These are phyloP conservation scores for Trachymyrmex cornetzi DNA, from an alignment of 1,140 invertebrate genomes.

Conservation along the genomic window DNA sequence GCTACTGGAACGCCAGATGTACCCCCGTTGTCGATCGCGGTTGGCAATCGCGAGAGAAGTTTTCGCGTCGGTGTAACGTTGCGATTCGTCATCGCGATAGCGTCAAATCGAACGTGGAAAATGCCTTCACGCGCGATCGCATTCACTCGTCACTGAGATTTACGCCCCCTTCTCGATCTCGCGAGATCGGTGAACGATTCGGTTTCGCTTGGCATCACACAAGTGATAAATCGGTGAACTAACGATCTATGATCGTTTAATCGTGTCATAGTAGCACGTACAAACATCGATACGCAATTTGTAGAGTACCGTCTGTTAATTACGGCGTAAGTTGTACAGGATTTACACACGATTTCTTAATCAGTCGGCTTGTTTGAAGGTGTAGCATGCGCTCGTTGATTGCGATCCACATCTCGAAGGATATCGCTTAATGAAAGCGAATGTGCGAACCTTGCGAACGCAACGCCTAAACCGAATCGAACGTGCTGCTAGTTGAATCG, in stretches of 20 bases:
- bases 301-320: neutral
- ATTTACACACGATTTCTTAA: conserved; percentile 5
- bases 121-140: conserved; percentile 62
- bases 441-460: conserved; percentile 49
- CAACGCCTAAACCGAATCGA: conserved; percentile 63
- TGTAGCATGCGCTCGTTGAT: neutral
- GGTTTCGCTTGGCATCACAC: neutral
- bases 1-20: conserved; percentile 74
- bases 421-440: conserved; percentile 24
- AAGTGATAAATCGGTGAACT: conserved; percentile 49
- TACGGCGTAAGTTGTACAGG: neutral
- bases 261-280: neutral
- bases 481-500: conserved; percentile 16
- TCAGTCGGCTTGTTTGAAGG: neutral
- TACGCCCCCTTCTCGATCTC: neutral
- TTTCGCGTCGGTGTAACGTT: conserved; percentile 56
- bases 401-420: neutral
- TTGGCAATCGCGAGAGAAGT: conserved; percentile 23
- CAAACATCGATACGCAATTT: conserved; percentile 5
- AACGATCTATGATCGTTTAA: neutral
- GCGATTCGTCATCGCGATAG: conserved; percentile 70
- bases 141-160: conserved; percentile 30
- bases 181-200: neutral
- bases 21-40: conserved; percentile 55
- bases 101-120: conserved; percentile 38